Conservation (phyloP, 2,888 invertebrate genomes). For the Drosophila mayaguana region DNA sequence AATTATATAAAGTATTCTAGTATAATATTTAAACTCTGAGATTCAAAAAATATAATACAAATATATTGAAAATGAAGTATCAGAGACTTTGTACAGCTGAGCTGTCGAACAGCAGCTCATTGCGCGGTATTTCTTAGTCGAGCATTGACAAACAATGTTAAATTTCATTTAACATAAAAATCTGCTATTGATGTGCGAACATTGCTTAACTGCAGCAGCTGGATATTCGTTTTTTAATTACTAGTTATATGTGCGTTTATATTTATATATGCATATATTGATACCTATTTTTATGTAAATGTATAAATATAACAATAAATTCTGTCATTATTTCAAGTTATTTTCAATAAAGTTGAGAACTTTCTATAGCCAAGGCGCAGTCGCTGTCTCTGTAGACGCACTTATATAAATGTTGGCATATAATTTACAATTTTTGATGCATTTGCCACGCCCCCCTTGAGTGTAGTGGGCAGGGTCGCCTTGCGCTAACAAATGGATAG, state of each 20-base stretch:
- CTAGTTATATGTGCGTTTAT: neutral
- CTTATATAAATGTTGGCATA: constrained; percentile 19
- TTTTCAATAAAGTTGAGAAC: neutral
- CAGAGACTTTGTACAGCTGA: too few relatives aligned
- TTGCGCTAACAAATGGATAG: constrained; percentile 47
- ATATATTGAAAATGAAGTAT: neutral
- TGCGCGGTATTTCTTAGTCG: neutral
- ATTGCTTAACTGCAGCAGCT: neutral
- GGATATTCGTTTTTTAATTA: neutral
- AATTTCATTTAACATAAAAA: neutral
- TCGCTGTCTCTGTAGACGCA: too few relatives aligned
- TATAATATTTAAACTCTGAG: too few relatives aligned
- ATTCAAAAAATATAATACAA: too few relatives aligned
- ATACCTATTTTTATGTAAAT: neutral
- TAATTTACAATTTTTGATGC: constrained; percentile 43
- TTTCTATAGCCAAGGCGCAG: neutral
- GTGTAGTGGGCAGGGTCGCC: constrained; percentile 9
- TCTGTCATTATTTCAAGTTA: neutral
- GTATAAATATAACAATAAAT: neutral
- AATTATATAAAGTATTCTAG: too few relatives aligned
- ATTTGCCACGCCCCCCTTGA: constrained; percentile 20
- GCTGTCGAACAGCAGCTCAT: neutral
- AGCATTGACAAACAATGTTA: neutral
- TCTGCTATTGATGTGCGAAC: neutral
- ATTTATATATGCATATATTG: neutral